Evolutionary conservation across 2,797 vertebrate genomes (phyloP).

Genomic region (Ambastaia sidthimunki): DNA sequence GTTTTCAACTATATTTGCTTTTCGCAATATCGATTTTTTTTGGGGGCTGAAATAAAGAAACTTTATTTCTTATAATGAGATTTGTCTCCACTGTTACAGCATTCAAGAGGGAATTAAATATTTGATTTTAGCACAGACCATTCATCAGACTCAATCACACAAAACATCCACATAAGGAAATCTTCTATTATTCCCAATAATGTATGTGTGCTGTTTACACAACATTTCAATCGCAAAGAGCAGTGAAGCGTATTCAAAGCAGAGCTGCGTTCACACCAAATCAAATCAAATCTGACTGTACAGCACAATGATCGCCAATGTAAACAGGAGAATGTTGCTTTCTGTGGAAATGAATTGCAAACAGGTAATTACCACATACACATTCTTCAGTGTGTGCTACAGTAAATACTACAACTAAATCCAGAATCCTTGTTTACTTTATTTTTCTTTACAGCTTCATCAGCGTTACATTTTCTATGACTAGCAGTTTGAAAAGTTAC

Average conservation of each 20-base stretch:
- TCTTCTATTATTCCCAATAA: neutral
- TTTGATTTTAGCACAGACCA: slow-evolving; percentile 2
- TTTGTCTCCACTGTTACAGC: neutral
- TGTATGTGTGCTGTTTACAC: neutral
- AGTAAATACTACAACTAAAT: slow-evolving; percentile 18
- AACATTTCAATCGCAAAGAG: slow-evolving; percentile 8
- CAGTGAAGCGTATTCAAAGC: slow-evolving; percentile 42
- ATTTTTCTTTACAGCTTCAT: too few relatives aligned
- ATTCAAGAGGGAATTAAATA: neutral
- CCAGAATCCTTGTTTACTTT: neutral
- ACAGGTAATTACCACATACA: slow-evolving; percentile 26
- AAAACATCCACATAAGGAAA: slow-evolving; percentile 9
- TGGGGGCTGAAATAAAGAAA: neutral
- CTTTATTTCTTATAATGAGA: slow-evolving; percentile 1
- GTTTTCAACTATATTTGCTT: neutral
- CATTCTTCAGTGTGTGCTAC: neutral
- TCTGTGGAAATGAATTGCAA: slow-evolving; percentile 41
- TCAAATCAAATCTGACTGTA: slow-evolving; percentile 51
- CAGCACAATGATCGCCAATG: slow-evolving; percentile 39
- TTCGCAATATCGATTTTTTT: neutral
- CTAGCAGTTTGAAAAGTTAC: neutral
- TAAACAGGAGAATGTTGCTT: slow-evolving; percentile 37
- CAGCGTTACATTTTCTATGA: neutral
- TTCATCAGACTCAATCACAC: neutral
- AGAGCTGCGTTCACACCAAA: slow-evolving; percentile 42